Conservation (phyloP, 2,113 vertebrate genomes). For the Daphoenositta chrysoptera region DNA sequence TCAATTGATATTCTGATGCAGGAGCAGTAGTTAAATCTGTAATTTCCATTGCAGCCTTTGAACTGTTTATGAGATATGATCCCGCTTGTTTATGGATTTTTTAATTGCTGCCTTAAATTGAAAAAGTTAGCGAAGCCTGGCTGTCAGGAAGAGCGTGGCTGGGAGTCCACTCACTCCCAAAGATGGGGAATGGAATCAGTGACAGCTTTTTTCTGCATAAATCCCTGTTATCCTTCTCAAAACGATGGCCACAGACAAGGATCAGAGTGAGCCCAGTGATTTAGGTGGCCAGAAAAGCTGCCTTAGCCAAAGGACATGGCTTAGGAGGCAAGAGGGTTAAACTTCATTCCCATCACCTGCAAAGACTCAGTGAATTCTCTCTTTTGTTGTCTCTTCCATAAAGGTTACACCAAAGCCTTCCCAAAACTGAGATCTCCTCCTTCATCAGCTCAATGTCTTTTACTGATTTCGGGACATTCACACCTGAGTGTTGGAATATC, state of each 20-base stretch:
- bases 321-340: background rate
- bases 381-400: background rate
- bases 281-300: background rate
- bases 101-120: background rate
- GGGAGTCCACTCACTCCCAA: fast-evolving
- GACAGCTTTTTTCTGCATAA: background rate
- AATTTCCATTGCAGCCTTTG: constrained; percentile 4
- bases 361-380: background rate
- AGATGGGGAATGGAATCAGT: background rate
- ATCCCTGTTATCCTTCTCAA: background rate
- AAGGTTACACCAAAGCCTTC: background rate
- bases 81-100: background rate
- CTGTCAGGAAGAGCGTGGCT: background rate
- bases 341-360: background rate
- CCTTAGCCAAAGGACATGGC: background rate
- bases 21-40: background rate
- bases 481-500: background rate
- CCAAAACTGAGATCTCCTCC: background rate
- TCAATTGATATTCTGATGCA: background rate
- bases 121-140: background rate
- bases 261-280: background rate
- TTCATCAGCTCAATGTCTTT: background rate
- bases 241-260: background rate
- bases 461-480: background rate
- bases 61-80: background rate